Evolutionary conservation across 92 coral and sea anemone species (phyloP).

Genomic region (Palythoa heliodiscus): DNA sequence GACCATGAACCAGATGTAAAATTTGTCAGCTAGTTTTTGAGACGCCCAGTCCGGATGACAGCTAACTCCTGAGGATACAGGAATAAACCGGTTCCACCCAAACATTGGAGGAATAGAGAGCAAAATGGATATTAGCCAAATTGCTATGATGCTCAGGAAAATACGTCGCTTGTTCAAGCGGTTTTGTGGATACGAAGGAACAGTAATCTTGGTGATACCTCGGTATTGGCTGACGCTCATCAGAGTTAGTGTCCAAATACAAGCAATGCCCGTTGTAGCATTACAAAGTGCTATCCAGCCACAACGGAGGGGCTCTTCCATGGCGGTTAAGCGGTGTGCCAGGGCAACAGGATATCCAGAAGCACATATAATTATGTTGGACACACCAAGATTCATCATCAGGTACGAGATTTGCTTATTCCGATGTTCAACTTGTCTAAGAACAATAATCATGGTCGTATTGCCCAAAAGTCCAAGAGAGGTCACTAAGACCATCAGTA

Average conservation of each 20-base stretch:
- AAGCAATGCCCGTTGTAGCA: constrained; percentile 52
- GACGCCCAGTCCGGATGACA: constrained; percentile 66
- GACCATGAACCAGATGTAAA: constrained; percentile 18
- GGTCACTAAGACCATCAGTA: not conserved
- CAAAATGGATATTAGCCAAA: not conserved
- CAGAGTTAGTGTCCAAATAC: constrained; percentile 49
- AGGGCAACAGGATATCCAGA: not conserved
- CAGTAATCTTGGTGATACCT: constrained; percentile 3
- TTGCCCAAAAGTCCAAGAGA: not conserved
- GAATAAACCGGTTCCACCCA: constrained; percentile 60
- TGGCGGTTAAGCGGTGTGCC: not conserved
- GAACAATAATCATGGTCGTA: not conserved
- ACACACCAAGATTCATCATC: not conserved
- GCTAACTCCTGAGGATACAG: constrained; percentile 38
- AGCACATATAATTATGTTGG: not conserved
- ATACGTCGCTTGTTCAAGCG: not conserved
- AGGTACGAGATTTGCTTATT: not conserved
- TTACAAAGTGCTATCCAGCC: constrained; percentile 50
- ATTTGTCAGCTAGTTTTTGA: not conserved
- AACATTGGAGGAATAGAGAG: constrained; percentile 47
- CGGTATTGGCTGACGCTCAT: constrained; percentile 39
- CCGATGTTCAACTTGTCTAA: not conserved
- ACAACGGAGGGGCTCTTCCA: constrained; percentile 13
- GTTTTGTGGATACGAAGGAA: not conserved
- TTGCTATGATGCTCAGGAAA: not conserved